These are phyloP conservation scores for Vireo altiloquus DNA, from an alignment of 2,113 vertebrate species.

Conservation along the genomic window DNA sequence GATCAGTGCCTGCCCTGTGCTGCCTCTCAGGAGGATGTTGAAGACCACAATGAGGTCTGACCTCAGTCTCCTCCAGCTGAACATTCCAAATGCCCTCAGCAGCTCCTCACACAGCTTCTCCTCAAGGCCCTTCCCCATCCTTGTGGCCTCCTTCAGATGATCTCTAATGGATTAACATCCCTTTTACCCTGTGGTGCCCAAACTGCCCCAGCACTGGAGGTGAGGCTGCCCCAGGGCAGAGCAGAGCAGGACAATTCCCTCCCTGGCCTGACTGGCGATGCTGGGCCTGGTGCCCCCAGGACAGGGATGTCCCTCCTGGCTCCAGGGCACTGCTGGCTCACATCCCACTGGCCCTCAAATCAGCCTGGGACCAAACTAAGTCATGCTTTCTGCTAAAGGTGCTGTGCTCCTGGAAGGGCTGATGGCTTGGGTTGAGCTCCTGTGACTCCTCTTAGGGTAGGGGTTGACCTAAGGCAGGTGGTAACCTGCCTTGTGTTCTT, in stretches of 20 bases:
- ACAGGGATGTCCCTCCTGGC: not conserved
- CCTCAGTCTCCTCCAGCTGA: not conserved
- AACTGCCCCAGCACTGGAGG: not conserved
- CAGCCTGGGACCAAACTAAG: not conserved
- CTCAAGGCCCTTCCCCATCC: not conserved
- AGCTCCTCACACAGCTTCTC: not conserved
- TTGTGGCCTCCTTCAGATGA: not conserved
- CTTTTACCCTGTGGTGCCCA: not conserved
- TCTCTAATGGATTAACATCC: not conserved
- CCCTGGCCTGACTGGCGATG: rapidly evolving
- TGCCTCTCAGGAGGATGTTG: not conserved
- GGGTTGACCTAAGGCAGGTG: not conserved
- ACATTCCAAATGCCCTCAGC: not conserved
- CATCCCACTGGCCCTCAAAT: not conserved
- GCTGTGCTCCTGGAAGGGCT: not conserved
- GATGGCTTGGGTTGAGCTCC: not conserved
- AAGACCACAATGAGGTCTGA: not conserved
- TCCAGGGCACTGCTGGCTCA: not conserved
- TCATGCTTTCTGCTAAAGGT: not conserved
- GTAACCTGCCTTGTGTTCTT: not conserved
- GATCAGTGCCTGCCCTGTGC: not conserved
- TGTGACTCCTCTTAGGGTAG: not conserved
- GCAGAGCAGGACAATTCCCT: not conserved
- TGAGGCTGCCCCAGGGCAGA: not conserved
- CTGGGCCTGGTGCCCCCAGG: not conserved